Base-by-base conservation (phyloP, 1,140 invertebrate species). In the Megathymus violae region DNA sequence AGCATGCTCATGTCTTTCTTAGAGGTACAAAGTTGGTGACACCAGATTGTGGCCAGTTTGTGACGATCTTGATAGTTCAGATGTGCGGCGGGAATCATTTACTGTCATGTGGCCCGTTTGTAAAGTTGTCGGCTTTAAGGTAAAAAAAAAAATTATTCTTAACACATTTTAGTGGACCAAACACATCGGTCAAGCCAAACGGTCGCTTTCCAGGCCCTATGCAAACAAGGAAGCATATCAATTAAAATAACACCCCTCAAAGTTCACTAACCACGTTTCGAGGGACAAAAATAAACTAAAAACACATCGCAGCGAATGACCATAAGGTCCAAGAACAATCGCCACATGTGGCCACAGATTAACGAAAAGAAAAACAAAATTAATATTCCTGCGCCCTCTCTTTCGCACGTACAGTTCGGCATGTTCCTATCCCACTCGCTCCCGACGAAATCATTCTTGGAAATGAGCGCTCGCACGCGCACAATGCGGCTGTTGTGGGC, bases 261-360 rank as follows among this genome's bases (percentile, higher is more conserved):
- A 78, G 78, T 79, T 80, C 80, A 76, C 61, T 78, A 74, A 78
- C 77, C 79, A 82, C 71, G 48, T 61, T 64, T 61, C 62, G 41
- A 36, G 44, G 52, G 59, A 75, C 67, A 79, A 81, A 56, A 80
- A 78, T 74, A 82, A 82, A 80, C 70, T 69, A 82, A 69, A 62
- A 69, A 65, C 65, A 74, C 69, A 78, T 72, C 75, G 64, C 59
- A 69, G 58, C 75, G 80, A 82, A 74, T 89, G 86, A 86, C 86
- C 86, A 82, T 85, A 89, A 81, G 82, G 85, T 86, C 86, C 83
- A 78, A 79, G 76, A 85, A 85, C 84, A 89, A 86, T 85, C 84
- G 78, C 85, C 87, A 89, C 87, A 89, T 89, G 87, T 89, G 85
- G 85, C 74, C 84, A 82, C 78, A 85, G 82, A 88, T 88, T 88